These are phyloP conservation scores for Oxygymnocypris stewartii DNA, from an alignment of 2,113 vertebrate genomes.

Conservation along the genomic window DNA sequence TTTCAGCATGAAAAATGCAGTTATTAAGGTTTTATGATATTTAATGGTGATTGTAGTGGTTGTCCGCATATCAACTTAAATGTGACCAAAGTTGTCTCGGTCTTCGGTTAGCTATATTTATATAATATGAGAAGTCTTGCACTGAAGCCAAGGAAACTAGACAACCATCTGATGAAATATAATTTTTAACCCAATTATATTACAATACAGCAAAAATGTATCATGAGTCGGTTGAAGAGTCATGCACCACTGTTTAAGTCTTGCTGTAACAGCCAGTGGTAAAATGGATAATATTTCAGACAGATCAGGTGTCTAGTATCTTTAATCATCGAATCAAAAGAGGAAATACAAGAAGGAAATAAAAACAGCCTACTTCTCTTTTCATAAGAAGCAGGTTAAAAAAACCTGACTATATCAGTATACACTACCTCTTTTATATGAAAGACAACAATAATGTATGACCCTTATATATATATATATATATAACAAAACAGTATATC, in stretches of 20 bases:
- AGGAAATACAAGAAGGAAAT: neutral
- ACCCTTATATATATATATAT: neutral
- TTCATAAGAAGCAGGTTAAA: neutral
- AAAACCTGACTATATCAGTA: neutral
- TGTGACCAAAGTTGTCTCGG: neutral
- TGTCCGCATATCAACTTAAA: too few relatives aligned
- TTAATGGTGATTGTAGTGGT: neutral
- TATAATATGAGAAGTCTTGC: neutral
- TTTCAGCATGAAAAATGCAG: neutral
- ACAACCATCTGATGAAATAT: neutral
- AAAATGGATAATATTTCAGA: neutral
- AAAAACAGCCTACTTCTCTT: neutral
- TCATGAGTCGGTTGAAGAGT: neutral
- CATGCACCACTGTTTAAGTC: neutral
- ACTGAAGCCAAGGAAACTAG: neutral
- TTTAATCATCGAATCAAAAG: neutral
- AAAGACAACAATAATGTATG: neutral
- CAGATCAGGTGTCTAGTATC: neutral
- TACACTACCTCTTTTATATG: conserved; percentile 4
- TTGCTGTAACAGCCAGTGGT: neutral
- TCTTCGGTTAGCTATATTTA: neutral
- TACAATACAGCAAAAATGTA: neutral
- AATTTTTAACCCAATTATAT: neutral
- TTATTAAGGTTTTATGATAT: neutral
- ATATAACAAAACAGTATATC: neutral